A percentile compares a stretch with the other conserved stretches of the same genome.
Evolutionary conservation across 2,113 vertebrate genomes (phyloP).

Genomic region (Smithornis capensis): DNA sequence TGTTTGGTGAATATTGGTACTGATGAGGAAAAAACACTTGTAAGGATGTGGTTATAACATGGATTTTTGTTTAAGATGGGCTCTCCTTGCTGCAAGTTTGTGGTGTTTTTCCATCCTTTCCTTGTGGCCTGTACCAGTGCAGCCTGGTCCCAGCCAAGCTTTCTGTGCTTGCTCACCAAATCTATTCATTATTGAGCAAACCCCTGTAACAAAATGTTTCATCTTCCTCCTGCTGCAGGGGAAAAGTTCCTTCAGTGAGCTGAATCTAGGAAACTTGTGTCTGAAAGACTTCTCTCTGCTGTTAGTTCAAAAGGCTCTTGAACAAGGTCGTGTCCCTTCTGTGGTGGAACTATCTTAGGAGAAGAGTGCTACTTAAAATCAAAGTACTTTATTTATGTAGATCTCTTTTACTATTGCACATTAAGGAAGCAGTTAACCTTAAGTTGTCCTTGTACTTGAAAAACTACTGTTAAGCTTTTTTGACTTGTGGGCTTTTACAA

Average conservation of each 20-base stretch:
- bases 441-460: neutral
- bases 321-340: neutral
- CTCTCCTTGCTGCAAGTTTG: neutral
- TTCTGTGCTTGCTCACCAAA: neutral
- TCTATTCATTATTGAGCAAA: neutral
- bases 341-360: neutral
- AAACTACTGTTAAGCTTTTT: neutral
- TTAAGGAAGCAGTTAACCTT: conserved; percentile 15
- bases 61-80: neutral
- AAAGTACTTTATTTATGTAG: neutral
- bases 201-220: neutral
- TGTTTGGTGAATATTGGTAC: neutral
- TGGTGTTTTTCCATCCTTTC: neutral
- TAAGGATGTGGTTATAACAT: too few relatives aligned
- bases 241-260: neutral
- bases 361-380: neutral
- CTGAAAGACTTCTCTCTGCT: neutral
- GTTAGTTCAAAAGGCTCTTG: neutral
- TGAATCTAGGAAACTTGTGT: neutral
- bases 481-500: neutral
- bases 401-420: neutral
- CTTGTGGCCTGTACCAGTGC: neutral
- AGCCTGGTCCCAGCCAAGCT: neutral
- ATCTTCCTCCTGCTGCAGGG: neutral
- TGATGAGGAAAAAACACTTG: neutral